These are phyloP conservation scores for Monopterus albus DNA, from an alignment of 2,113 vertebrate species.

Conservation along the genomic window DNA sequence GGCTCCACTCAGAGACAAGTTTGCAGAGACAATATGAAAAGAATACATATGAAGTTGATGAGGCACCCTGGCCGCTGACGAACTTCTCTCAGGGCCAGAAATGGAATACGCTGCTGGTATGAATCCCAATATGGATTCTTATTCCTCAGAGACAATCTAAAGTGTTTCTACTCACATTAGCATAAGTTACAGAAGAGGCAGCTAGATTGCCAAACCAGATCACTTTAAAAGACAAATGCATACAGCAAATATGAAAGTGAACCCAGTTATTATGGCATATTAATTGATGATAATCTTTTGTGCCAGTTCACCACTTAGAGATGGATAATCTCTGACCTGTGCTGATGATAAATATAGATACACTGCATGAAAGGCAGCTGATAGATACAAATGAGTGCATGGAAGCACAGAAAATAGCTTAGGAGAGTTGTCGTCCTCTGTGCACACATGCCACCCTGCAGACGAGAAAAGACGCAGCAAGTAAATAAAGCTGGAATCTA, in stretches of 20 bases:
- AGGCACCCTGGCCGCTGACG: slow-evolving; percentile 40
- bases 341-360: slow-evolving; percentile 64
- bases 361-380: neutral
- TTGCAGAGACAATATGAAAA: slow-evolving; percentile 50
- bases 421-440: slow-evolving; percentile 53
- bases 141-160: slow-evolving; percentile 75
- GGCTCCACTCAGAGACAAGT: slow-evolving; percentile 42
- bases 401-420: slow-evolving; percentile 35
- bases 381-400: slow-evolving; percentile 14
- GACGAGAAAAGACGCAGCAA: slow-evolving; percentile 28
- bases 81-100: slow-evolving; percentile 60
- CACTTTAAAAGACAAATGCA: slow-evolving; percentile 79
- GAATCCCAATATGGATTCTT: slow-evolving; percentile 59
- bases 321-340: slow-evolving; percentile 63
- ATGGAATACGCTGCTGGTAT: slow-evolving; percentile 27
- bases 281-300: slow-evolving; percentile 74
- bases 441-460: neutral
- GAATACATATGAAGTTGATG: slow-evolving; percentile 24
- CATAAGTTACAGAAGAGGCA: slow-evolving; percentile 74
- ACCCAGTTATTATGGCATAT: slow-evolving; percentile 73
- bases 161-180: slow-evolving; percentile 76
- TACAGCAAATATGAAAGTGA: slow-evolving; percentile 65
- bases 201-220: slow-evolving; percentile 69
- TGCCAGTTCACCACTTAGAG: slow-evolving; percentile 76
- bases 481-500: slow-evolving; percentile 67